Evolutionary conservation across 2,113 vertebrate genomes (phyloP), one percentile per base, ranked within the genome.

Genomic region (Phocoena phocoena): DNA sequence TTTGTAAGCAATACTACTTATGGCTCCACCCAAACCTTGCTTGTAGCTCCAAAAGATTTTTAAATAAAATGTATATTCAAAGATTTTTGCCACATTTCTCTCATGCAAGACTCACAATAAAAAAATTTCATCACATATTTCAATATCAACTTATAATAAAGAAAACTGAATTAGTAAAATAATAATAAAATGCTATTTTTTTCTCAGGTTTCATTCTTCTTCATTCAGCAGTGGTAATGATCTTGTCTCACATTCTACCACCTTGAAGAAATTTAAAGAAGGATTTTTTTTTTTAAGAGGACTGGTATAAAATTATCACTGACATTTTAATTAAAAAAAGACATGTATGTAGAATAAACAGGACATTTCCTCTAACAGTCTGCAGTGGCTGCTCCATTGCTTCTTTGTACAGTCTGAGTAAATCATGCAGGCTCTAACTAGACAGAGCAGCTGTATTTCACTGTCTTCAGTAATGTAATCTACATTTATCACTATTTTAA

Each of bases 401-500:
- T 93, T 97, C 88, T 97, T 97, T 97, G 87, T 88, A 94, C n/a
- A 65, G 65, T 97, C 95, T 97, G 97, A 83, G 95, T 98, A 98
- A 98, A 98, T 98, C 98, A 98, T 95, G 44, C 81, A 96, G 97
- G 76, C 62, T 97, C 96, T 98, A 93, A 96, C 80, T 23, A 98
- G 90, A 92, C 47, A 97, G 84, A 98, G 97, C 97, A 98, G 83
- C 87, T 98, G 95, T 94, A 98, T 98, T 97, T 98, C 97, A 98
- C 92, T 67, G 13, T 97, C 97, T 98, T 88, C 94, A 95, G 96
- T 97, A 98, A 97, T 93, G 50, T 92, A 98, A 98, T 97, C 44
- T 82, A 97, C 90, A 98, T 97, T 98, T 98, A 98, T 98, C 94
- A 95, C 86, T 98, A 95, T 98, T 98, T 98, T 98, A 98, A 98